Percentiles rank a stretch among this genome's conserved stretches.
Conservation (phyloP, 2,113 vertebrate genomes). For the Macrotis lagotis region DNA sequence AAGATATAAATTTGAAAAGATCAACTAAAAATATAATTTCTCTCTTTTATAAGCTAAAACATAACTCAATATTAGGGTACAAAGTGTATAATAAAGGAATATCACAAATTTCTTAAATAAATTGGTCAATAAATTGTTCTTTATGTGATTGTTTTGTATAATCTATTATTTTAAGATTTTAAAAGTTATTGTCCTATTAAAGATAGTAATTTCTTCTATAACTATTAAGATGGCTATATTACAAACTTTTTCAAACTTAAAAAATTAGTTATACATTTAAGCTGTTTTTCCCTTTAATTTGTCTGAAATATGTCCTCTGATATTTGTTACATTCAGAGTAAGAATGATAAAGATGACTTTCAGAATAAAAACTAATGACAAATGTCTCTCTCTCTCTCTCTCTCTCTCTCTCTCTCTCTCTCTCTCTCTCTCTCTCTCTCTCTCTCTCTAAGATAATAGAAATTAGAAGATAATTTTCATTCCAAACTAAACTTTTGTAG, state of each 20-base stretch:
- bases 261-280: neutral
- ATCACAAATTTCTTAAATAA: neutral
- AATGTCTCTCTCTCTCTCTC: neutral
- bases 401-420: neutral
- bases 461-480: neutral
- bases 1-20: neutral
- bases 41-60: neutral
- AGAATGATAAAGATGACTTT: neutral
- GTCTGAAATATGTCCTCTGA: neutral
- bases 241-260: conserved; percentile 11
- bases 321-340: conserved; percentile 30
- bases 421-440: neutral
- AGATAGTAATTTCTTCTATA: conserved; percentile 38
- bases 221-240: conserved; percentile 14
- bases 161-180: conserved; percentile 33
- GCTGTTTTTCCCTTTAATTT: conserved; percentile 48
- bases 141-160: neutral
- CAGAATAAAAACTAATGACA: neutral
- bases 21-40: conserved; percentile 14
- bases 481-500: conserved; percentile 14
- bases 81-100: neutral
- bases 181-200: conserved; percentile 26
- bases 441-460: neutral
- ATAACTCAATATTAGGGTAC: neutral
- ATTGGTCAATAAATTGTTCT: conserved; percentile 9